Evolutionary conservation across 1,140 invertebrate species (phyloP), one percentile per base, ranked within the genome.

Genomic region (Nebria ingens): DNA sequence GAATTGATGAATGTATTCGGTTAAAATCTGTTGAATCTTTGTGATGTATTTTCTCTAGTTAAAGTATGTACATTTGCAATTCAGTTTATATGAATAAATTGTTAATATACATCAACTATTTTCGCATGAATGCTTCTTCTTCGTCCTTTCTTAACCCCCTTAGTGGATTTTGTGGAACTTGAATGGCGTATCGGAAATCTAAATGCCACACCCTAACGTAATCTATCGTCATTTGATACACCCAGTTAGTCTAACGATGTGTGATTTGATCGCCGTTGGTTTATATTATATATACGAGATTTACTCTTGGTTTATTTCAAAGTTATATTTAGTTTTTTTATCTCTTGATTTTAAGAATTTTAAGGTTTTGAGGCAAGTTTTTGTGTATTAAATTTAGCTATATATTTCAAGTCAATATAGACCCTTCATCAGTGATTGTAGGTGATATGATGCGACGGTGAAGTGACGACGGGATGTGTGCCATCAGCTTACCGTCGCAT

Each of bases 251-350:
- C 17, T 45, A 45, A 45, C 40, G 40, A 45, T 17, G 17, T 45
- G 40, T 45, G 40, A 45, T 45, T 45, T 45, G 9, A 45, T 45
- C 40, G 15, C 17, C 6, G 9, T 12, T 45, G 40, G 17, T 45
- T 45, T 45, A 45, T 45, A 45, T 9, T 34, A 34, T 34, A 34
- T 34, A n/a, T n/a, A n/a, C n/a, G n/a, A n/a, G n/a, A n/a, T 34
- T 34, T 34, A n/a, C n/a, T 9, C n/a, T 34, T 34, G 25, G 25
- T 34, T 9, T 9, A 34, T 34, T 6, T 6, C 25, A n/a, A n/a
- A 34, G 6, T 9, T 6, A 34, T n/a, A 34, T n/a, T 9, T n/a
- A 6, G 25, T n/a, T 34, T 34, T n/a, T n/a, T n/a, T n/a, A n/a
- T 9, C n/a, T 34, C 25, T 6, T 34, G 6, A 34, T 34, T 34